Percentiles rank a stretch among this genome's conserved stretches.
Evolutionary conservation across 2,888 invertebrate genomes (phyloP).

Genomic region (Myopa testacea): DNA sequence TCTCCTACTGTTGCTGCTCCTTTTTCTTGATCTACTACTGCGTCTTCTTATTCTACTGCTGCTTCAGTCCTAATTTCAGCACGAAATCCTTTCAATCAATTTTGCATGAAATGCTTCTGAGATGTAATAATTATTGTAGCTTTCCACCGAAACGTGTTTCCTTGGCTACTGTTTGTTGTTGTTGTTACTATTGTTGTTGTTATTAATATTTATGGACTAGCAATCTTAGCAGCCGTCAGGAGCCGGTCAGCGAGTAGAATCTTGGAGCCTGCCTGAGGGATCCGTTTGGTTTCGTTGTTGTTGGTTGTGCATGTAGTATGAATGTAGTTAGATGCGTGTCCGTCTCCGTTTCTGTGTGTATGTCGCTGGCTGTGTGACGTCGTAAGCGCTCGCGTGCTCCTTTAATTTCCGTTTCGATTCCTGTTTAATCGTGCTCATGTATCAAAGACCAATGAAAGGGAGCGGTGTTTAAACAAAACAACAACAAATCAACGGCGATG

Average conservation of each 20-base stretch:
- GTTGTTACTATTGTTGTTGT: not conserved
- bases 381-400: constrained; percentile 55
- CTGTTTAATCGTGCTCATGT: constrained; percentile 58
- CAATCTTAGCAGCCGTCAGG: constrained; percentile 61
- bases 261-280: not conserved
- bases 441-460: not conserved
- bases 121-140: constrained; percentile 38
- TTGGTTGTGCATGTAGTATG: not conserved
- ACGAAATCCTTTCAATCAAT: constrained; percentile 39
- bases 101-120: constrained; percentile 31
- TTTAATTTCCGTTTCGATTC: constrained; percentile 61
- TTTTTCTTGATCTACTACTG: not conserved
- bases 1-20: not conserved
- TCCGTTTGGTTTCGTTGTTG: not conserved
- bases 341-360: constrained; percentile 21
- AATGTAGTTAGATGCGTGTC: not conserved
- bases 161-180: not conserved
- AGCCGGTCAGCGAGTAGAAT: not conserved
- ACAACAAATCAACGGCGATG: no score
- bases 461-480: no score
- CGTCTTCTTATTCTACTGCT: no score
- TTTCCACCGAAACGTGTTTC: constrained; percentile 16
- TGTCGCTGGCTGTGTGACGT: not conserved
- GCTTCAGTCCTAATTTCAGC: not conserved
- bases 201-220: constrained; percentile 61